Evolutionary conservation across 1,140 invertebrate species (phyloP), one percentile per base, ranked within the genome.

Genomic region (Chelonus insularis): DNA sequence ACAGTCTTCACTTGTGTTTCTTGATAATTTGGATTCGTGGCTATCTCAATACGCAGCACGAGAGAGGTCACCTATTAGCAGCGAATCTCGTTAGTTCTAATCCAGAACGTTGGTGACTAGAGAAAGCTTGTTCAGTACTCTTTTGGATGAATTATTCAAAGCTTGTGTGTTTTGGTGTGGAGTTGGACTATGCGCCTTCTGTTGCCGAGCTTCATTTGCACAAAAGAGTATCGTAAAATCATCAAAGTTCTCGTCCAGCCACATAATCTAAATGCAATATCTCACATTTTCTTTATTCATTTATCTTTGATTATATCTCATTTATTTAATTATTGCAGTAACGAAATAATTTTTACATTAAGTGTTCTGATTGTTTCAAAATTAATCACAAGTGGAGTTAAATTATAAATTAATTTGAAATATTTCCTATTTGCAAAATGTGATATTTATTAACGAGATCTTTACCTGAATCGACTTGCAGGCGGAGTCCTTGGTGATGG

Each of bases 1-100:
- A 96, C 94, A 56, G 96, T 96, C 78, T 95, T 96, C 37, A 96
- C 93, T 81, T 96, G 94, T 75, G 96, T 97, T 79, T 97, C 95
- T 0, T 92, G 94, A 0, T 97, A 77, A 20, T 89, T 86, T 52
- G 97, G 79, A 66, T 91, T 88, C 4, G 92, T 94, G 0, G 95
- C 95, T 51, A 97, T 95, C 76, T 97, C 94, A 64, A 97, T 96
- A 60, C 95, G 83, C 37, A 94, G 83, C 32, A 96, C 83, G 21
- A 95, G 85, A 0, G 94, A 96, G 21, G 80, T 68, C 96, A 97
- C 84, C 94, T 94, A 70, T 95, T 96, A 64, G 91, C 86, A 0
- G 92, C 86, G 71, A 96, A 96, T 73, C 96, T 94, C n/a, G n/a
- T n/a, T 60, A 95, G 89, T 75, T 97, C 95, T 37, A 97, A 78